Base-by-base conservation (phyloP, 2,888 invertebrate species). In the Temnothorax ravouxi region DNA sequence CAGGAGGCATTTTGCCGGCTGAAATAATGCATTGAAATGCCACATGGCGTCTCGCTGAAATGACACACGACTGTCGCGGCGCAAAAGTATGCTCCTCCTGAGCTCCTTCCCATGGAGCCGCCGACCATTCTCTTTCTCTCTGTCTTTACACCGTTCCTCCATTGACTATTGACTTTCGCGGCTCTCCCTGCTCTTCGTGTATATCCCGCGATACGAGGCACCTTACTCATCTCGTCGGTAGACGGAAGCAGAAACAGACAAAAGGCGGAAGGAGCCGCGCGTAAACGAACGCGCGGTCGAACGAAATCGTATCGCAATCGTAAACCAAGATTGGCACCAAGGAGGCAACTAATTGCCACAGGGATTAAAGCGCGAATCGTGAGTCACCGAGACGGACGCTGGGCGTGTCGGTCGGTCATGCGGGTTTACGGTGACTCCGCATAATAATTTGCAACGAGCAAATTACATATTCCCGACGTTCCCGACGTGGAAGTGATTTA, bases 11-110 rank as follows among this genome's bases (percentile, higher is more conserved):
- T 93, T 93, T 92, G 91, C 93, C 92, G 93, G 91, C 91, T 94
- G 92, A 93, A 94, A 94, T 94, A 94, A 94, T 93, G 94, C 94
- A 94, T 94, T 94, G 93, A 94, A 94, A 94, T 94, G 94, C 94
- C 94, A 93, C 93, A 91, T 91, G 93, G 92, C 92, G 93, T 92
- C 92, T 89, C 87, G 91, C 91, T 93, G 92, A 93, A 94, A 94
- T 94, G 94, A 94, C 94, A 94, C 93, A 93, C 93, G 93, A 92
- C 91, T 93, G 93, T 93, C 93, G 91, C 88, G 85, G 86, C 86
- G 91, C 92, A 89, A 93, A 93, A 93, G 90, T 91, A 86, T 74
- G 74, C 87, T 86, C 88, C 85, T 87, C 84, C 88, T 87, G 84
- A 84, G 66, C 50, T 80, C 62, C 85, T 85, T 67, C 83, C 77